Evolutionary conservation across 2,113 vertebrate species (phyloP).

Genomic region (Anolis sagrei): DNA sequence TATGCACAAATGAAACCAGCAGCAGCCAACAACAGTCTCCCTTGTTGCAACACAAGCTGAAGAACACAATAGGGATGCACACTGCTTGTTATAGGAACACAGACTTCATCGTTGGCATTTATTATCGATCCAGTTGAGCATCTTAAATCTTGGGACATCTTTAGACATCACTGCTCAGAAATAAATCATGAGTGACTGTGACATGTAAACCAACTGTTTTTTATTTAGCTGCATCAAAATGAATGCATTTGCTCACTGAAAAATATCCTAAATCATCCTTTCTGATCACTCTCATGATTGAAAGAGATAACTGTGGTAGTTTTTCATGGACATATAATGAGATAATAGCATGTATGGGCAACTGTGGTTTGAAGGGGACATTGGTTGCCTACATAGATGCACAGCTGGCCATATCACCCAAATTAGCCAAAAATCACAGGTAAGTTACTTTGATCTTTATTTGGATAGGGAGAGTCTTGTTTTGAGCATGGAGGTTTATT

Average conservation of each 20-base stretch:
- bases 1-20: neutral
- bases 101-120: neutral
- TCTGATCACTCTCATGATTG: too few relatives aligned
- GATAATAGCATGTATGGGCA: too few relatives aligned
- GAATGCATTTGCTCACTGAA: neutral
- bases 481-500: too few relatives aligned
- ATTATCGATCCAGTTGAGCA: neutral
- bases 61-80: neutral
- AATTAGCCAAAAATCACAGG: too few relatives aligned
- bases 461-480: too few relatives aligned
- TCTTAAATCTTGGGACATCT: neutral
- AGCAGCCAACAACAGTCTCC: neutral
- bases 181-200: neutral
- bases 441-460: too few relatives aligned
- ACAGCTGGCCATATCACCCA: too few relatives aligned
- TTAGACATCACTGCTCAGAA: neutral
- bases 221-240: neutral
- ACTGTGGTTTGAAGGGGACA: too few relatives aligned
- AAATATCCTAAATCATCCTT: neutral
- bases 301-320: too few relatives aligned
- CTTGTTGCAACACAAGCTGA: neutral
- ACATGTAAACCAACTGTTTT: neutral
- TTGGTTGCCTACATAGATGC: too few relatives aligned
- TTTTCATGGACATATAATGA: too few relatives aligned
- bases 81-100: neutral